Percentiles rank a stretch among this genome's conserved stretches.
phyloP scores from a whole-genome alignment of 2,888 invertebrate genomes.

The Polia nebulosa region DNA sequence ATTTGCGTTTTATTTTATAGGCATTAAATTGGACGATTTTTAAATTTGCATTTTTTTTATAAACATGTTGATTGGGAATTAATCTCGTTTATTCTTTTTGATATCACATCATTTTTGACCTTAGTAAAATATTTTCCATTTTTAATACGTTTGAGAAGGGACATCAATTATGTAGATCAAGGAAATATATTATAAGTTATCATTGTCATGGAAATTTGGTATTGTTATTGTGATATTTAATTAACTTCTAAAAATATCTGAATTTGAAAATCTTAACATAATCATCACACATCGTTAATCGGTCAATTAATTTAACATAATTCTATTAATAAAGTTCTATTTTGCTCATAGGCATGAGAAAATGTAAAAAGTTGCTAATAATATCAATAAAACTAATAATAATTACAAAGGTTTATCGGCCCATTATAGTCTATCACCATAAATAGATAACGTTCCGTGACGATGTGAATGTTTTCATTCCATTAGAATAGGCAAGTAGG shows the following conservation, averaged over 20 bases:
- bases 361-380: not conserved
- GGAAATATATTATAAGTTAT: conserved; percentile 28
- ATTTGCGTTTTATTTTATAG: conserved; percentile 46
- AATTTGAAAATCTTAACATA: not conserved
- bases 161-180: conserved; percentile 49
- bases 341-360: not conserved
- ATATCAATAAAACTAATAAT: conserved; percentile 3
- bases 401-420: too few relatives aligned
- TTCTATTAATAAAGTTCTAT: conserved; percentile 2
- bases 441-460: conserved; percentile 11
- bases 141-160: conserved; percentile 10
- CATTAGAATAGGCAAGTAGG: not conserved
- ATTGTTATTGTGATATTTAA: conserved; percentile 19
- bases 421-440: not conserved
- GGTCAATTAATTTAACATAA: not conserved
- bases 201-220: conserved; percentile 18
- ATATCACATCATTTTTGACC: conserved; percentile 46
- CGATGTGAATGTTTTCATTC: conserved; percentile 1
- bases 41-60: conserved; percentile 39
- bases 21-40: conserved; percentile 53
- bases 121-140: conserved; percentile 37
- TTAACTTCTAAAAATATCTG: conserved; percentile 14
- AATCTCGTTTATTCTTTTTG: conserved; percentile 48
- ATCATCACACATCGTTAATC: not conserved
- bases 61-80: conserved; percentile 37